A percentile compares a stretch with the other conserved stretches of the same genome.
phyloP scores from a whole-genome alignment of 2,113 vertebrate species.

The Macquaria australasica region DNA sequence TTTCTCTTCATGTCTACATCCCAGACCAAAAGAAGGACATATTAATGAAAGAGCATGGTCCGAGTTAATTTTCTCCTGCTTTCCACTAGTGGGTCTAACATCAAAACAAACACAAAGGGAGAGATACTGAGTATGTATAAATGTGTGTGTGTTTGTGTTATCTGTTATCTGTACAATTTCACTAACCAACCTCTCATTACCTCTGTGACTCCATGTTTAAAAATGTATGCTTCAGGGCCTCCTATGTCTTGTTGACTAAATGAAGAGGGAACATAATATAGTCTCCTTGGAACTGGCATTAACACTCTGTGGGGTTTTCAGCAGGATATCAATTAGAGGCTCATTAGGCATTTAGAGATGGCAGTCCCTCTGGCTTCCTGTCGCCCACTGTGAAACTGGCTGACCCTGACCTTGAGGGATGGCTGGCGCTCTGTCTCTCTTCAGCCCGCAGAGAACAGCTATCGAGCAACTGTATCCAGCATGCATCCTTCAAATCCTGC shows the following conservation, averaged over 20 bases:
- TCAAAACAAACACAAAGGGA: slow-evolving; percentile 20
- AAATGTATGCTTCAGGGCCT: slow-evolving; percentile 63
- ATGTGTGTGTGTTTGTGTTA: not conserved
- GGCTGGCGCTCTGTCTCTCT: slow-evolving; percentile 18
- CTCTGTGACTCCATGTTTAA: slow-evolving; percentile 29
- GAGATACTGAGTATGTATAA: not conserved
- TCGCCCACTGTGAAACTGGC: slow-evolving; percentile 53
- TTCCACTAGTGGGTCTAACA: not conserved
- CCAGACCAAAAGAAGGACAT: slow-evolving; percentile 2
- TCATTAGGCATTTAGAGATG: slow-evolving; percentile 72
- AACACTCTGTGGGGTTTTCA: slow-evolving; percentile 68
- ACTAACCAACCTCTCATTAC: slow-evolving; percentile 37
- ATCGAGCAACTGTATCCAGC: not conserved
- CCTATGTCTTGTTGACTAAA: slow-evolving; percentile 56
- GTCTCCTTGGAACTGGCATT: slow-evolving; percentile 61
- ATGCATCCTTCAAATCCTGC: not conserved
- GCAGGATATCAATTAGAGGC: slow-evolving; percentile 82
- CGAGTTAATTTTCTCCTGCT: not conserved
- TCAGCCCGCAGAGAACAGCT: not conserved
- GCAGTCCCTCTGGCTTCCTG: slow-evolving; percentile 67
- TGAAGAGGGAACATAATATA: slow-evolving; percentile 42
- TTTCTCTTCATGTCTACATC: slow-evolving; percentile 13
- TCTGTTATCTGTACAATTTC: not conserved
- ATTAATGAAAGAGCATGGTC: not conserved
- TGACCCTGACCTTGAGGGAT: slow-evolving; percentile 67